These are phyloP conservation scores for Athalia circularis DNA, from an alignment of 2,888 invertebrate genomes.

Conservation along the genomic window DNA sequence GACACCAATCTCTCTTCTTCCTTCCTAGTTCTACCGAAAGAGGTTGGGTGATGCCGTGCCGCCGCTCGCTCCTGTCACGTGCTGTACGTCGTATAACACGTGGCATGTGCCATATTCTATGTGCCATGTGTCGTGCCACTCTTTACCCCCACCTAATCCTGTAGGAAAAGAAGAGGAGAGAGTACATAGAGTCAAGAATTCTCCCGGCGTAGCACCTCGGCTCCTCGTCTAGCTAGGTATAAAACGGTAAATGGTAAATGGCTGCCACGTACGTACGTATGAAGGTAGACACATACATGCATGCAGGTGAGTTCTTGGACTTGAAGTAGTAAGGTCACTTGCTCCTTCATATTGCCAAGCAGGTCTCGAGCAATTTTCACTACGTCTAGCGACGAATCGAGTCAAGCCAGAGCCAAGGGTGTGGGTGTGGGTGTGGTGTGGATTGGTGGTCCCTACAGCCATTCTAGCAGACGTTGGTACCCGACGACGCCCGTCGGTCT, in stretches of 20 bases:
- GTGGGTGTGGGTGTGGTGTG: not conserved
- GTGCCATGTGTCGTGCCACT: slow-evolving; percentile 24
- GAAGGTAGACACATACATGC: slow-evolving; percentile 1
- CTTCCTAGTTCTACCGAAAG: slow-evolving; percentile 25
- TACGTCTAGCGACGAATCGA: slow-evolving; percentile 3
- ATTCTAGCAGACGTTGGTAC: slow-evolving; percentile 11
- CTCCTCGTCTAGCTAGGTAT: slow-evolving; percentile 3
- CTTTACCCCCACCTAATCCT: too few relatives aligned
- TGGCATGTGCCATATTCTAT: slow-evolving; percentile 37
- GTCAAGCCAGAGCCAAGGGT: not conserved
- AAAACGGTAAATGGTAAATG: slow-evolving; percentile 35
- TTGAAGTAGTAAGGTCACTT: slow-evolving; percentile 36
- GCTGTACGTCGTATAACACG: slow-evolving; percentile 27
- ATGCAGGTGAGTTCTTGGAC: slow-evolving; percentile 20
- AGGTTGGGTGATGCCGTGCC: slow-evolving; percentile 17
- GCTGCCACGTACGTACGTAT: slow-evolving; percentile 7
- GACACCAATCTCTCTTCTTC: slow-evolving; percentile 9
- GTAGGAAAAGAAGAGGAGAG: not conserved
- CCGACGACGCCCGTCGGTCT: slow-evolving; percentile 25
- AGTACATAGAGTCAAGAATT: slow-evolving; percentile 30
- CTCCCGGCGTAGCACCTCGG: slow-evolving; percentile 7
- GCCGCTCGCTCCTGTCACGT: slow-evolving; percentile 12
- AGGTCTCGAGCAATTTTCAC: slow-evolving; percentile 34
- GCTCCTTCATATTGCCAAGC: slow-evolving; percentile 29
- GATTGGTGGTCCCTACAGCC: too few relatives aligned